A percentile compares a stretch with the other conserved stretches of the same genome.
Evolutionary conservation across 2,113 vertebrate genomes (phyloP).

Genomic region (Sialia sialis): DNA sequence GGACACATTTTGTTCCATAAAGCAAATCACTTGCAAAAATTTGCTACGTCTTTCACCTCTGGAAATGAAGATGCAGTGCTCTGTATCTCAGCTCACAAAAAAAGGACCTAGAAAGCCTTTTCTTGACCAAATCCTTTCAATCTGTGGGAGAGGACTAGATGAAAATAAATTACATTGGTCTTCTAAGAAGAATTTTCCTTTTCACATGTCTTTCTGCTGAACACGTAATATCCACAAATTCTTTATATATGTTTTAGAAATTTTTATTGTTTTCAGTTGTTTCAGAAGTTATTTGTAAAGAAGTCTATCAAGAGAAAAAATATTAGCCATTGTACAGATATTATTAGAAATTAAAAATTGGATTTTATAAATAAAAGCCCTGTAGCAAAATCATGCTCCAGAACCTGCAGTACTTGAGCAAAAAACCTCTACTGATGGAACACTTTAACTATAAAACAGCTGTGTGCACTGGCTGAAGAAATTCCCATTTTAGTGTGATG

Average conservation of each 20-base stretch:
- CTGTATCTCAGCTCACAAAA: not conserved
- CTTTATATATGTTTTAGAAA: not conserved
- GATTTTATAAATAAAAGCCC: not conserved
- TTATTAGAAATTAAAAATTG: not conserved
- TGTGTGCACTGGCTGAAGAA: slow-evolving; percentile 33
- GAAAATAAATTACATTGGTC: not conserved
- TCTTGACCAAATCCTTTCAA: not conserved
- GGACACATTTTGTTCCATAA: not conserved
- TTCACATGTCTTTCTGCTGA: not conserved
- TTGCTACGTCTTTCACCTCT: not conserved
- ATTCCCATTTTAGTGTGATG: slow-evolving; percentile 45
- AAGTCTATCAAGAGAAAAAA: not conserved
- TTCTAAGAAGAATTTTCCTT: not conserved
- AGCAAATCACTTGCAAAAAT: not conserved
- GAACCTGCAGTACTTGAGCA: not conserved
- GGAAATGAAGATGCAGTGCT: not conserved
- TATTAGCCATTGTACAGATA: not conserved
- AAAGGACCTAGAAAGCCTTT: not conserved
- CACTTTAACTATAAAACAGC: not conserved
- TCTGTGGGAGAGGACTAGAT: not conserved
- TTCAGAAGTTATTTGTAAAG: not conserved
- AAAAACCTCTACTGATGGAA: not conserved
- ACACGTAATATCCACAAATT: not conserved
- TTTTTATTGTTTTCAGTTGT: not conserved
- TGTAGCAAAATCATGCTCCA: not conserved